These are phyloP conservation scores for Crocodylus rhombifer DNA, from an alignment of 2,797 vertebrate species.

Conservation along the genomic window DNA sequence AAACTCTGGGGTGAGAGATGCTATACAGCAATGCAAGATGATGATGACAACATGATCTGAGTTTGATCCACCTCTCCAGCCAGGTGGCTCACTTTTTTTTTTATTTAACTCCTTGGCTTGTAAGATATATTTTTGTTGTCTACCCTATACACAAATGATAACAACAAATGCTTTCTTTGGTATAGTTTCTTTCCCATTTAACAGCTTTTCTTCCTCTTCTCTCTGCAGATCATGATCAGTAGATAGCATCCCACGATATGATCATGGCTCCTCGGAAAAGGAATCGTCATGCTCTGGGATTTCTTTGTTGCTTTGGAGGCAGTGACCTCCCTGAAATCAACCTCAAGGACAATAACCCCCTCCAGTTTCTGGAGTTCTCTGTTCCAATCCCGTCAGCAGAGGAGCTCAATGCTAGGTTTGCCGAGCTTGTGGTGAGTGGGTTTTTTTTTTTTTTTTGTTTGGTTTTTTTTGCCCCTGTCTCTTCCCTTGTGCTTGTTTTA, in stretches of 20 bases:
- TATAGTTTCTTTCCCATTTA: no score
- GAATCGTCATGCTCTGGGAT: constrained; percentile 92
- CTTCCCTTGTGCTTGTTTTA: background rate
- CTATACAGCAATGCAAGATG: background rate
- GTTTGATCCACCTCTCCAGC: background rate
- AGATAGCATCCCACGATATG: constrained; percentile 87
- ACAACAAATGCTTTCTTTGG: no score
- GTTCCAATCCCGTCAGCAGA: constrained; percentile 93
- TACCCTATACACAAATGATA: background rate
- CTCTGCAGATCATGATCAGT: constrained; percentile 89
- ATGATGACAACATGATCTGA: background rate
- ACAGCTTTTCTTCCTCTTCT: background rate
- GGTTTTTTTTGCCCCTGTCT: no score
- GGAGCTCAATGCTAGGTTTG: constrained; percentile 94
- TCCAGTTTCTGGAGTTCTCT: constrained; percentile 96
- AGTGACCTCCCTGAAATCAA: constrained; percentile 95
- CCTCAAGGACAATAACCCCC: constrained; percentile 93
- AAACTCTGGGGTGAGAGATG: background rate
- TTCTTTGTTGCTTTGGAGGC: constrained; percentile 95
- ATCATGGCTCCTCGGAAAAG: constrained; percentile 96
- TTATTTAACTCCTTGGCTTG: background rate
- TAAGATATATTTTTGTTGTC: background rate
- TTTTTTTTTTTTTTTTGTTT: no score
- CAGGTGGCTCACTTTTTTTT: background rate
- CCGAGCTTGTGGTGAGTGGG: constrained; percentile 94